phyloP scores from a whole-genome alignment of 2,113 vertebrate genomes.

The Alligator sinensis region DNA sequence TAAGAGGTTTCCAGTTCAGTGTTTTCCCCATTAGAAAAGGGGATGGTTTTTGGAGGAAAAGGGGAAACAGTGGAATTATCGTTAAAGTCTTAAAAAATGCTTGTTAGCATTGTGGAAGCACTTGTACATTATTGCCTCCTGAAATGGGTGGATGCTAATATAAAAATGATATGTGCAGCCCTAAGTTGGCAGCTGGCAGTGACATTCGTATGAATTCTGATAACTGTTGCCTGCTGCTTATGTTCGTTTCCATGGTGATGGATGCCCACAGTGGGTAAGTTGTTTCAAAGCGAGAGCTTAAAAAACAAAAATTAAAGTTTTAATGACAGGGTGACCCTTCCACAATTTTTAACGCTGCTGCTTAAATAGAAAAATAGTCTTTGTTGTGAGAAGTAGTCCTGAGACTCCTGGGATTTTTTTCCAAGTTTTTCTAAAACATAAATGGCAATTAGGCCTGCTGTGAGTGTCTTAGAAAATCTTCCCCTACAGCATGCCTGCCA shows the following conservation, averaged over 20 bases:
- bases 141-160: rapidly evolving
- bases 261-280: not conserved
- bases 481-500: not conserved
- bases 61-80: not conserved
- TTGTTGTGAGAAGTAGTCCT: not conserved
- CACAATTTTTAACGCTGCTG: not conserved
- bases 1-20: not conserved
- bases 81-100: not conserved
- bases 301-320: not conserved
- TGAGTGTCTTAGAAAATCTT: not conserved
- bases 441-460: not conserved
- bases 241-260: not conserved
- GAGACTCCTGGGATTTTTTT: not conserved
- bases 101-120: not conserved
- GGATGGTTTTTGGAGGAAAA: not conserved
- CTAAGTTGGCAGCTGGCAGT: not conserved
- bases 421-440: not conserved
- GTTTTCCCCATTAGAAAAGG: not conserved
- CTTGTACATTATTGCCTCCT: not conserved
- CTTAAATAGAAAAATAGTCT: not conserved
- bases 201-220: not conserved
- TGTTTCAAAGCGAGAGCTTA: not conserved
- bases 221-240: not conserved
- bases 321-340: not conserved
- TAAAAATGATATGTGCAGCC: not conserved